Percentiles rank a stretch among this genome's conserved stretches.
phyloP scores from a whole-genome alignment of 1,140 invertebrate species.

The Polypedilum pembai region DNA sequence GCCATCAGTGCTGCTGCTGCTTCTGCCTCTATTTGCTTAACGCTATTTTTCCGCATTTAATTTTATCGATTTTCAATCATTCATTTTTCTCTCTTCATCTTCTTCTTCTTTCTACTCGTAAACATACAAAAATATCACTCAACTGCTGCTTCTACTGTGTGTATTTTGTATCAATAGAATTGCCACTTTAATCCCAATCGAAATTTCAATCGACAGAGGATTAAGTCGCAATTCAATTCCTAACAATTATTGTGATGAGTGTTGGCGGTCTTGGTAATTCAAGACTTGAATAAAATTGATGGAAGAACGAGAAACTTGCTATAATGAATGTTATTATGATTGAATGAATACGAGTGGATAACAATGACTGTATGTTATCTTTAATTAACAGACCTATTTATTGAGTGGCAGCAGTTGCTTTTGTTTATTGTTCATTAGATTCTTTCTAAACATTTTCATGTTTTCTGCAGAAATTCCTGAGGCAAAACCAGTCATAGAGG shows the following conservation, averaged over 20 bases:
- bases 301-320: background rate
- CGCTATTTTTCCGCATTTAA: slow-evolving; percentile 25
- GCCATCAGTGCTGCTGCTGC: background rate
- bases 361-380: background rate
- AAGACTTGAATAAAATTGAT: background rate
- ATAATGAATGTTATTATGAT: background rate
- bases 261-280: background rate
- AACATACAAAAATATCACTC: too few relatives aligned
- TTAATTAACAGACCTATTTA: background rate
- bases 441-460: too few relatives aligned
- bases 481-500: slow-evolving; percentile 50
- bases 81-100: background rate
- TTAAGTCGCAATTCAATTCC: background rate
- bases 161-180: background rate
- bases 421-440: too few relatives aligned
- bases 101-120: background rate
- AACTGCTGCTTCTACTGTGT: too few relatives aligned
- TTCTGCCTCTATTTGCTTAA: background rate
- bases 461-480: slow-evolving; percentile 48
- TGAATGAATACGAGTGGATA: background rate
- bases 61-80: slow-evolving; percentile 26
- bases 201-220: slow-evolving; percentile 7
- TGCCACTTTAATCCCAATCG: slow-evolving; percentile 11
- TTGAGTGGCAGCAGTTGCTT: background rate
- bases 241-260: too few relatives aligned